A percentile compares a stretch with the other conserved stretches of the same genome.
Evolutionary conservation across 2,888 invertebrate genomes (phyloP).

Genomic region (Trachelus troglodyta): DNA sequence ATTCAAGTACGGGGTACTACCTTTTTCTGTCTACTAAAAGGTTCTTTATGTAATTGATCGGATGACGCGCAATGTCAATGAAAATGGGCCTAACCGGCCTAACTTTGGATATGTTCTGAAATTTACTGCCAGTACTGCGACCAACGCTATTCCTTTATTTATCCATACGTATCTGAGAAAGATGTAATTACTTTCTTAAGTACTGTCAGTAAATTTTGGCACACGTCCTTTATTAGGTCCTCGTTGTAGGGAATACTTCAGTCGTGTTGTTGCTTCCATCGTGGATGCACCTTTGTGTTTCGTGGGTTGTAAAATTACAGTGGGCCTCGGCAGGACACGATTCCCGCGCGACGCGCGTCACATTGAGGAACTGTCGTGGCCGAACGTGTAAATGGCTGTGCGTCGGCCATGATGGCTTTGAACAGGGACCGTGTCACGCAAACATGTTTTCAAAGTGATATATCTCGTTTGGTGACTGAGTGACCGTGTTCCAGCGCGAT

Average conservation of each 20-base stretch:
- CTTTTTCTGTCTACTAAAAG: too few relatives aligned
- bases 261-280: neutral
- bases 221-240: too few relatives aligned
- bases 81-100: neutral
- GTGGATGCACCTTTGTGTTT: neutral
- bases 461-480: slow-evolving; percentile 60
- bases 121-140: too few relatives aligned
- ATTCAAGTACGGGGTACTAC: too few relatives aligned
- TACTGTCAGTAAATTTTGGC: too few relatives aligned
- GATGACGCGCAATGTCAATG: neutral
- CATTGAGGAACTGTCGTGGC: slow-evolving; percentile 45
- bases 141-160: too few relatives aligned
- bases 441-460: slow-evolving; percentile 65
- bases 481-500: slow-evolving; percentile 62
- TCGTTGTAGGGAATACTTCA: neutral
- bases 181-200: too few relatives aligned
- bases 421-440: slow-evolving; percentile 64
- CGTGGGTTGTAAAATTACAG: neutral
- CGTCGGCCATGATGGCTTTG: slow-evolving; percentile 66
- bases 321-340: slow-evolving; percentile 23
- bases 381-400: slow-evolving; percentile 64
- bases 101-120: too few relatives aligned
- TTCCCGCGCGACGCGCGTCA: slow-evolving; percentile 47
- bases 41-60: too few relatives aligned
- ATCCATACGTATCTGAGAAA: too few relatives aligned